A percentile compares a stretch with the other conserved stretches of the same genome.
Evolutionary conservation across 1,140 invertebrate genomes (phyloP).

Genomic region (Drosophila bocqueti): DNA sequence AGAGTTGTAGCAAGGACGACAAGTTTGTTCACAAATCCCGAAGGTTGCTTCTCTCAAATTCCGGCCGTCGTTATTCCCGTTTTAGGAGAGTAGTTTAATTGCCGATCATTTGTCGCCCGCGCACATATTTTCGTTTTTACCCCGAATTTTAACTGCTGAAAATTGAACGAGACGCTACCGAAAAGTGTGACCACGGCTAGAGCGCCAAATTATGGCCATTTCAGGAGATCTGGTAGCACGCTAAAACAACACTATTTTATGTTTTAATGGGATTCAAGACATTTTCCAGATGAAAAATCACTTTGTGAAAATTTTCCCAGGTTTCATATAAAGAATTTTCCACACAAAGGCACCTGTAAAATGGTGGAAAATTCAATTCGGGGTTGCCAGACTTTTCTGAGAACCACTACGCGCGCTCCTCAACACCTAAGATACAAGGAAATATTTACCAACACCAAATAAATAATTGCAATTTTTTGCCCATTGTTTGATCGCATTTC

Average conservation of each 20-base stretch:
- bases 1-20: slow-evolving; percentile 22
- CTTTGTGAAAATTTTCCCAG: background rate
- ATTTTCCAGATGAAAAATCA: background rate
- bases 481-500: slow-evolving; percentile 32
- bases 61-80: background rate
- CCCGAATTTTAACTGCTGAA: slow-evolving; percentile 43
- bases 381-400: background rate
- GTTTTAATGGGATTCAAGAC: background rate
- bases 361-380: background rate
- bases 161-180: slow-evolving; percentile 64
- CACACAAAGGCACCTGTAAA: slow-evolving; percentile 7
- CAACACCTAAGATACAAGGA: background rate
- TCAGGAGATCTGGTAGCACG: slow-evolving; percentile 15
- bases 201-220: slow-evolving; percentile 21
- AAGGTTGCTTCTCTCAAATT: slow-evolving; percentile 28
- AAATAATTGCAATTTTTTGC: slow-evolving; percentile 3
- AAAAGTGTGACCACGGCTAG: slow-evolving; percentile 60
- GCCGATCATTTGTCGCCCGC: slow-evolving; percentile 4
- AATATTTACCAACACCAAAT: slow-evolving; percentile 46
- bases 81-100: background rate
- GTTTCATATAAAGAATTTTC: background rate
- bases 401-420: background rate
- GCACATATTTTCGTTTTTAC: slow-evolving; percentile 17
- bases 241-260: rapidly evolving
- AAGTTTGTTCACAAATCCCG: slow-evolving; percentile 7